Evolutionary conservation across 1,140 invertebrate genomes (phyloP), one percentile per base, ranked within the genome.

Genomic region (Andrena cerasifolii): DNA sequence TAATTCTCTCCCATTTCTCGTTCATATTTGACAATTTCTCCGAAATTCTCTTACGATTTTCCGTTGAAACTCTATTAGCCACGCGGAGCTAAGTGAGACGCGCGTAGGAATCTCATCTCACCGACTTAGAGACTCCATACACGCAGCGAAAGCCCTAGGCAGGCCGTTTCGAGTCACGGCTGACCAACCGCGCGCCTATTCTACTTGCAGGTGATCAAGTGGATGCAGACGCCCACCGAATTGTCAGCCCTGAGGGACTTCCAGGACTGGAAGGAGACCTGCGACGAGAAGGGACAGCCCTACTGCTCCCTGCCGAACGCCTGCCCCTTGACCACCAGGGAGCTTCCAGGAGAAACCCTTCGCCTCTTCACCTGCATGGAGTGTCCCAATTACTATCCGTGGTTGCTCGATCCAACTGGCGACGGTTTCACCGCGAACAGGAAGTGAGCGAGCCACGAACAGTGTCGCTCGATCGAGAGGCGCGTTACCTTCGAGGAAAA

Each of bases 181-280:
- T 21, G 65, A 70, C 40, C 43, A 28, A 1, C 16, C 12, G 2
- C 10, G 1, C 0, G n/a, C 7, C 16, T 28, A 2, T 66, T 66
- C 43, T 72, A 77, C 83, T 86, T 90, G 18, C 82, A 96, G 94
- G 98, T 99, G 10, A 97, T 99, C 87, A 98, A 99, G 93, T 99
- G 98, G 98, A 99, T 99, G 97, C 98, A 98, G 93, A 97, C 97
- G 80, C 98, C 98, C 49, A 98, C 97, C 4, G 97, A 98, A 90
- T 86, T 98, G 58, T 95, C 96, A 14, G 95, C 95, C 18, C 94
- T 99, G 49, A 94, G 97, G 86, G 98, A 98, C 87, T 98, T 98
- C 95, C 95, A 96, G 88, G 97, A 98, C 89, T 98, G 98, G 98
- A 98, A 98, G 92, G 97, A 98, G 85, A 98, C 98, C 90, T 99